phyloP scores from a whole-genome alignment of 2,888 invertebrate genomes.

The Macrosiphum euphorbiae region DNA sequence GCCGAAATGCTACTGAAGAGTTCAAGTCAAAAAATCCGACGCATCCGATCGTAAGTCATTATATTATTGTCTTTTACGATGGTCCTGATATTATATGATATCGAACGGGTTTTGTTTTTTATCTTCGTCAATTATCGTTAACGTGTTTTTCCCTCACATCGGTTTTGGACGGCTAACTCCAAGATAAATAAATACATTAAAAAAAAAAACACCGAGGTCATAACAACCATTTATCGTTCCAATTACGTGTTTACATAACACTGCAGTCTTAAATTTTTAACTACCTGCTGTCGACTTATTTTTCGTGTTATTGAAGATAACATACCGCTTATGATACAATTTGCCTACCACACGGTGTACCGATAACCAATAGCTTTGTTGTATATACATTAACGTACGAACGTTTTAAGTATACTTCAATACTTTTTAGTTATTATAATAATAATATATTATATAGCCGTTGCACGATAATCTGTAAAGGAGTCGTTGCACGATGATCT shows the following conservation, averaged over 20 bases:
- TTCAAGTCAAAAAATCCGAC: background rate
- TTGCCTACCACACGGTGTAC: background rate
- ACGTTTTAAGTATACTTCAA: background rate
- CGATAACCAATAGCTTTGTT: background rate
- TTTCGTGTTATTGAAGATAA: background rate
- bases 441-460: background rate
- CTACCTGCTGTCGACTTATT: background rate
- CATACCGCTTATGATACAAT: background rate
- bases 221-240: conserved; percentile 15
- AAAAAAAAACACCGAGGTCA: background rate
- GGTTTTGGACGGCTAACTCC: background rate
- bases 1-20: conserved; percentile 7
- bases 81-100: background rate
- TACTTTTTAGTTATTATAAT: background rate
- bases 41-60: background rate
- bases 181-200: background rate
- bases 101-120: conserved; percentile 26
- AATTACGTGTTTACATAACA: conserved; percentile 32
- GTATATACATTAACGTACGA: background rate
- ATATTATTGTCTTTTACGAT: conserved; percentile 4
- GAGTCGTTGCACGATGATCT: background rate
- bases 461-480: background rate
- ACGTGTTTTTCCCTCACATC: background rate
- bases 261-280: background rate
- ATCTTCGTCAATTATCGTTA: conserved; percentile 1